Conservation (phyloP, 2,888 invertebrate genomes). For the Itoplectis maculator region DNA sequence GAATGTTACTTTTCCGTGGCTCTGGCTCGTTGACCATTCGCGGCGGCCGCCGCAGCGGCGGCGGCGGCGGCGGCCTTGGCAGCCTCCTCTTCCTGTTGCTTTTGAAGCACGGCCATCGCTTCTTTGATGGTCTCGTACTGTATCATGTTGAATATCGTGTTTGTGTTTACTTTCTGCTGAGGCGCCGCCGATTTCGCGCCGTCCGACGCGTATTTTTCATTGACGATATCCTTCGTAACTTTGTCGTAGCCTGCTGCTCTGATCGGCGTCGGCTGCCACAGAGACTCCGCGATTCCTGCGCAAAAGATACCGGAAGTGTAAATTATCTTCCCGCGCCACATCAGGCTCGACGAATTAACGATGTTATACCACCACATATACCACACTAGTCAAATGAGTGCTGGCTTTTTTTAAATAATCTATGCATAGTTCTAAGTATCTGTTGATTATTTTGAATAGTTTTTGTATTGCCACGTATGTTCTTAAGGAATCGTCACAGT, state of each 20-base stretch:
- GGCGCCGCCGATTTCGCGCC: conserved; percentile 29
- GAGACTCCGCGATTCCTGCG: conserved; percentile 47
- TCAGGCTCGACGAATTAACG: not conserved
- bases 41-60: not conserved
- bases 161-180: conserved; percentile 50
- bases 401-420: too few relatives aligned
- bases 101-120: conserved; percentile 50
- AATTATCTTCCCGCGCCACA: not conserved
- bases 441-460: too few relatives aligned
- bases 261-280: conserved; percentile 42
- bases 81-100: conserved; percentile 40
- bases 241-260: conserved; percentile 26
- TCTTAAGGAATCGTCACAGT: too few relatives aligned
- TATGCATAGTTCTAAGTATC: too few relatives aligned
- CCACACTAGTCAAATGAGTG: too few relatives aligned
- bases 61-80: not conserved
- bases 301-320: not conserved
- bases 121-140: conserved; percentile 57
- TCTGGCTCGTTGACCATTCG: not conserved
- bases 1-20: conserved; percentile 42
- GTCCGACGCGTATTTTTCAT: conserved; percentile 21
- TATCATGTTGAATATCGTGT: conserved; percentile 62
- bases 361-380: too few relatives aligned
- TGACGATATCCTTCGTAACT: conserved; percentile 23
- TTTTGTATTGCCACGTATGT: too few relatives aligned